Conservation (phyloP, 2,888 invertebrate species). For the Drosophila mettleri region DNA sequence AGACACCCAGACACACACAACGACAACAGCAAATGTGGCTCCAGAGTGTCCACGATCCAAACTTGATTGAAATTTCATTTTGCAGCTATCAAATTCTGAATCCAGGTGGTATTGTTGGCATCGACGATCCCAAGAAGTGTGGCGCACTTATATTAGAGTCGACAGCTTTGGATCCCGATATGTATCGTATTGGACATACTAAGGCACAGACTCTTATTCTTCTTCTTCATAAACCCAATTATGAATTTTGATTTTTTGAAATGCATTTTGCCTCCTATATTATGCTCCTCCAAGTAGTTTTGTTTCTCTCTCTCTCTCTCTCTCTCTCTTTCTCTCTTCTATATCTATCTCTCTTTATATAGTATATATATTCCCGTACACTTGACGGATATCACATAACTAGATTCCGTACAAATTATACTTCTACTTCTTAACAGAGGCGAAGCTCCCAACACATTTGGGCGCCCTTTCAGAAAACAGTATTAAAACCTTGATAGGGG, state of each 20-base stretch:
- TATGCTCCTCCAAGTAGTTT: constrained; percentile 60
- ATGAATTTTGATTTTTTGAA: constrained; percentile 15
- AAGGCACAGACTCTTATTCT: constrained; percentile 89
- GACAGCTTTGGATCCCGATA: constrained; percentile 94
- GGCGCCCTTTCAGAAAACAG: constrained; percentile 71
- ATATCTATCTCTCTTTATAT: constrained; percentile 4
- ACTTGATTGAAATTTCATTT: constrained; percentile 67
- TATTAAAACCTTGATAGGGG: constrained; percentile 64
- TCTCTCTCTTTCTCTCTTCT: constrained; percentile 5
- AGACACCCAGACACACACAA: constrained; percentile 32
- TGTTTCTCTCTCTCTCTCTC: constrained; percentile 12
- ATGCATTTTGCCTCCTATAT: constrained; percentile 64
- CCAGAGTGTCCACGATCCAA: constrained; percentile 38
- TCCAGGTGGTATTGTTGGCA: constrained; percentile 93
- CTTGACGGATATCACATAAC: constrained; percentile 69
- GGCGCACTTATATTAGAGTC: constrained; percentile 87
- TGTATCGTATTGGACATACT: constrained; percentile 98
- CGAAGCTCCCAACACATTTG: constrained; percentile 21
- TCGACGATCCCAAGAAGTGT: constrained; percentile 91
- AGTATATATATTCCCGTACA: constrained; percentile 55
- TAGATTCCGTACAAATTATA: constrained; percentile 59
- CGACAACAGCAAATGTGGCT: constrained; percentile 46
- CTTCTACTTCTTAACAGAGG: constrained; percentile 16
- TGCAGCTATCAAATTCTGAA: constrained; percentile 99
- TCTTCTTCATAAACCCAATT: constrained; percentile 75